Evolutionary conservation across 2,888 invertebrate genomes (phyloP).

Genomic region (Caenorhabditis uteleia): DNA sequence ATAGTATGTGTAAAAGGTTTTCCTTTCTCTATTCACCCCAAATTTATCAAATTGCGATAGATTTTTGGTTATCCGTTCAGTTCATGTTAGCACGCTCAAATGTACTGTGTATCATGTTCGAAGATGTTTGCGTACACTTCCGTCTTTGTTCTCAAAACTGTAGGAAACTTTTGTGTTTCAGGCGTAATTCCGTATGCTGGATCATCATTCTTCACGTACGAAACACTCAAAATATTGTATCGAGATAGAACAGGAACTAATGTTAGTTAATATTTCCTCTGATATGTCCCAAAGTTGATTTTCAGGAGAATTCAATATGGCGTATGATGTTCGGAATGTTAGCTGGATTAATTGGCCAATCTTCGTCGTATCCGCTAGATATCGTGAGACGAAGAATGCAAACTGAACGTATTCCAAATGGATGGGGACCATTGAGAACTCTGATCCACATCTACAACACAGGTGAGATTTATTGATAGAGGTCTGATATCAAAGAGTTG

Average conservation of each 20-base stretch:
- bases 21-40: background rate
- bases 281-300: background rate
- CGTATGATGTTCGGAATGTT: constrained; percentile 84
- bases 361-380: constrained; percentile 93
- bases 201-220: constrained; percentile 94
- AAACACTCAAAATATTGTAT: constrained; percentile 84
- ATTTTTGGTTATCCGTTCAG: too few relatives aligned
- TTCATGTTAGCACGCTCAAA: background rate
- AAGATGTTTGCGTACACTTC: background rate
- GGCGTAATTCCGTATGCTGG: constrained; percentile 69
- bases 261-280: constrained; percentile 11
- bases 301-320: constrained; percentile 42
- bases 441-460: constrained; percentile 44
- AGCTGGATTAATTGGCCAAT: constrained; percentile 92
- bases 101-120: too few relatives aligned
- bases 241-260: constrained; percentile 68
- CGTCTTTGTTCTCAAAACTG: background rate
- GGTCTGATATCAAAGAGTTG: constrained; percentile 57
- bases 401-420: constrained; percentile 75
- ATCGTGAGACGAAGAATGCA: constrained; percentile 79
- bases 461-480: constrained; percentile 7
- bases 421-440: constrained; percentile 73
- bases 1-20: background rate
- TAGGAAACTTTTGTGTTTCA: constrained; percentile 8
- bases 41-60: too few relatives aligned